Percentiles rank a stretch among this genome's conserved stretches.
Evolutionary conservation across 2,113 vertebrate genomes (phyloP).

Genomic region (Tetrao urogallus): DNA sequence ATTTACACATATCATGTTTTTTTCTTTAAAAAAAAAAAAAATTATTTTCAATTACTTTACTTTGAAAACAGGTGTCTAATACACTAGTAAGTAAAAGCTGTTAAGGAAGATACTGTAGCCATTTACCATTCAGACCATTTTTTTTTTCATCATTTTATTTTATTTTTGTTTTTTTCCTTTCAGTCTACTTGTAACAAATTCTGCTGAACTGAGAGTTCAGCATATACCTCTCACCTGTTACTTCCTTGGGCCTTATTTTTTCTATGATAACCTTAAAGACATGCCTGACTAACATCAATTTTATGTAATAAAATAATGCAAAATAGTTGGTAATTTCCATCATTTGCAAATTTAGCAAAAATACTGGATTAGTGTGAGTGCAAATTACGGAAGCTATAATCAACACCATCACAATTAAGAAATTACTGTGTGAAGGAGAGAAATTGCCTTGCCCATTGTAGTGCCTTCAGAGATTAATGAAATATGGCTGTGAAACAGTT

Average conservation of each 20-base stretch:
- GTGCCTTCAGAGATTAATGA: conserved; percentile 55
- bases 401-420: conserved; percentile 5
- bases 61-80: neutral
- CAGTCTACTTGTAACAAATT: neutral
- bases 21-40: neutral
- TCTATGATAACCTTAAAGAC: neutral
- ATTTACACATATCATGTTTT: neutral
- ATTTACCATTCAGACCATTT: neutral
- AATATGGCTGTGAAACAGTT: conserved; percentile 37
- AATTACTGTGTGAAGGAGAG: neutral
- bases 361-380: neutral
- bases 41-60: neutral
- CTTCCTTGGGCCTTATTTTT: neutral
- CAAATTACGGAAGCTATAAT: conserved; percentile 1
- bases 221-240: neutral
- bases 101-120: neutral
- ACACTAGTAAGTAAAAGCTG: neutral
- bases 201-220: neutral
- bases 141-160: neutral
- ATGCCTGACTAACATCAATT: neutral
- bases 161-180: neutral
- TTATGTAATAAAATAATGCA: neutral
- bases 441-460: conserved; percentile 6
- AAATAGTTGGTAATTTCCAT: neutral
- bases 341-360: conserved; percentile 15